phyloP scores from a whole-genome alignment of 1,140 invertebrate species.

The Drosophila cardini region DNA sequence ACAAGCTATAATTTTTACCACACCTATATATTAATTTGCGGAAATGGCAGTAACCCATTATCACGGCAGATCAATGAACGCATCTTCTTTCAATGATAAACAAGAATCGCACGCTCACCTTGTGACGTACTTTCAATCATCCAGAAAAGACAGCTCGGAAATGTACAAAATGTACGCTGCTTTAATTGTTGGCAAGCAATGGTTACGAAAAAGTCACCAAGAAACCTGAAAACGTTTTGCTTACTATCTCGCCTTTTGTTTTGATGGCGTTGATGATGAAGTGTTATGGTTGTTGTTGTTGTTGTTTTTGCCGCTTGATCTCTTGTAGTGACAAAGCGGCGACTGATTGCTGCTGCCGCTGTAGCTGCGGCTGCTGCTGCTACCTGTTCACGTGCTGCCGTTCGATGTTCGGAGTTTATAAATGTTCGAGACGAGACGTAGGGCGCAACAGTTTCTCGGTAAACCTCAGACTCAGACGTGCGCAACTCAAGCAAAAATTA shows the following conservation, averaged over 20 bases:
- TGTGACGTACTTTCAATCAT: constrained; percentile 39
- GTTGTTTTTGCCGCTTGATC: constrained; percentile 34
- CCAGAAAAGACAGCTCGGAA: constrained; percentile 19
- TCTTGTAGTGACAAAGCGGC: constrained; percentile 38
- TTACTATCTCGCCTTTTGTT: constrained; percentile 35
- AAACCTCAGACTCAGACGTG: constrained; percentile 60
- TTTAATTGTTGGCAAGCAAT: constrained; percentile 39
- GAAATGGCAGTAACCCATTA: constrained; percentile 40
- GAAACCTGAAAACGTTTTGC: constrained; percentile 44
- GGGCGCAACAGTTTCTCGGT: constrained; percentile 70
- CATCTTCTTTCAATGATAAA: constrained; percentile 33
- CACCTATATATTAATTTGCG: constrained; percentile 44
- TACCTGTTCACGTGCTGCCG: constrained; percentile 73
- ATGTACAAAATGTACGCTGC: constrained; percentile 34
- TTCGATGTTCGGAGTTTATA: constrained; percentile 65
- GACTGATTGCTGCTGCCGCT: constrained; percentile 18
- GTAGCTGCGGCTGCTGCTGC: constrained; percentile 26
- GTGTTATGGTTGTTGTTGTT: constrained; percentile 41
- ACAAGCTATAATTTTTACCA: constrained; percentile 8
- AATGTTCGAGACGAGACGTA: constrained; percentile 59
- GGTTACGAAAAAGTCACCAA: constrained; percentile 42
- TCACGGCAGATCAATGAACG: constrained; percentile 65
- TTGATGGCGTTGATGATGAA: constrained; percentile 46
- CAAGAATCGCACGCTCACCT: constrained; percentile 46
- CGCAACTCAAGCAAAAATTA: constrained; percentile 52